phyloP scores from a whole-genome alignment of 53 echinoderm and acorn worm genomes.

The Antedon mediterranea region DNA sequence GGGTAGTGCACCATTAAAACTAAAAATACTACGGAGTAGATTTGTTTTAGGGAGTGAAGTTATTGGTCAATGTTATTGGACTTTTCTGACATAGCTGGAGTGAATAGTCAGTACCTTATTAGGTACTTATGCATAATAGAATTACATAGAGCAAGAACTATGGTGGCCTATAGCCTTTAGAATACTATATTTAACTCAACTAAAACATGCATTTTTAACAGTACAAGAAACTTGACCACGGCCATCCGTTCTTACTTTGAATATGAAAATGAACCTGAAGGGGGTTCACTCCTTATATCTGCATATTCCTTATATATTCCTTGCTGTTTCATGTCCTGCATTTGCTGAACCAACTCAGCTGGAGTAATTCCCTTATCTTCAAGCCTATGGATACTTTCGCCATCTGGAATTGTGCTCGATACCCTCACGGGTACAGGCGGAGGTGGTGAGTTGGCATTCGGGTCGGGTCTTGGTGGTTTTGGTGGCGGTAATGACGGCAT shows the following conservation, averaged over 20 bases:
- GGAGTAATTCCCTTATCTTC: constrained; percentile 62
- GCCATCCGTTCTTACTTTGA: constrained; percentile 99
- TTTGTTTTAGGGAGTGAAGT: no score
- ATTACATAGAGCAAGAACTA: no score
- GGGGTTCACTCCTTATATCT: constrained; percentile 75
- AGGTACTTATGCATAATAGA: no score
- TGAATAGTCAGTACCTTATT: no score
- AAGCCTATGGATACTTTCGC: constrained; percentile 68
- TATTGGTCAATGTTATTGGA: no score
- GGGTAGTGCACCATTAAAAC: no score
- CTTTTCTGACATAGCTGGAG: no score
- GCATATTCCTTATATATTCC: constrained; percentile 96
- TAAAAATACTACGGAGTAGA: no score
- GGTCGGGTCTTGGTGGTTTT: constrained; percentile 46
- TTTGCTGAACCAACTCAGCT: constrained; percentile 50
- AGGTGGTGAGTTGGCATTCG: constrained; percentile 29
- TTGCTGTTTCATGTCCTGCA: constrained; percentile 56
- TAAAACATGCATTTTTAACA: no score
- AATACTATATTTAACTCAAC: no score
- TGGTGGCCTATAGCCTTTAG: no score
- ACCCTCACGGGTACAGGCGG: constrained; percentile 10
- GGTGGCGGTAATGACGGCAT: constrained; percentile 52
- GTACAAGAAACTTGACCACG: no score
- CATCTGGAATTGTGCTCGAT: constrained; percentile 4
- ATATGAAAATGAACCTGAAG: constrained; percentile 67